Evolutionary conservation across 2,113 vertebrate species (phyloP).

Genomic region (Neogobius melanostomus): DNA sequence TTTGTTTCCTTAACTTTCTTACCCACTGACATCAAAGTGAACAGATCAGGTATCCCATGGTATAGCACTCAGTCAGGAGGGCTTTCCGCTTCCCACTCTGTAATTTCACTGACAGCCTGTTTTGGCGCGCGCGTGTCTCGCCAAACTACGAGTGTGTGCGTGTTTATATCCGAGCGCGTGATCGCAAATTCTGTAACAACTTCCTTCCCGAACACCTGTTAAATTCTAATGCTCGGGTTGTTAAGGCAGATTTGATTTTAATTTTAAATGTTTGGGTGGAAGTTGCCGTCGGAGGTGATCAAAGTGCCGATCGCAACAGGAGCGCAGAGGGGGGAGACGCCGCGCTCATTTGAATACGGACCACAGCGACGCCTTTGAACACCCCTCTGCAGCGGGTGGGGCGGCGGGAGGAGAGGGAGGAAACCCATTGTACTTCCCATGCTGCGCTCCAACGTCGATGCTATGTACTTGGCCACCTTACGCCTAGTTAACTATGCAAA

Average conservation of each 20-base stretch:
- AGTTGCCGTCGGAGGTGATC: conserved; percentile 70
- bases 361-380: conserved; percentile 71
- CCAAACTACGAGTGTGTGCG: conserved; percentile 27
- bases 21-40: conserved; percentile 77
- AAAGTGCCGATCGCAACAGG: conserved; percentile 70
- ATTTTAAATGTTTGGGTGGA: conserved; percentile 77
- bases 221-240: conserved; percentile 76
- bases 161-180: conserved; percentile 62
- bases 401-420: conserved; percentile 33
- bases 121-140: conserved; percentile 13
- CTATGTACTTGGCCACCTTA: conserved; percentile 36
- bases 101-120: conserved; percentile 71
- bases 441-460: conserved; percentile 43
- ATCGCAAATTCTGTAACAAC: conserved; percentile 77
- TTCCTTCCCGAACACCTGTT: conserved; percentile 73
- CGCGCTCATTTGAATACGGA: conserved; percentile 68
- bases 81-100: conserved; percentile 67
- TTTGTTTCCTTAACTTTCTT: conserved; percentile 74
- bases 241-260: conserved; percentile 75
- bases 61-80: conserved; percentile 67
- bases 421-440: conserved; percentile 63
- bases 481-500: conserved; percentile 41
- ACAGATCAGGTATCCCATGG: conserved; percentile 72
- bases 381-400: conserved; percentile 49
- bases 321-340: conserved; percentile 42